Evolutionary conservation across 53 echinoderm and acorn worm genomes (phyloP).

Genomic region (Patiria pectinifera): DNA sequence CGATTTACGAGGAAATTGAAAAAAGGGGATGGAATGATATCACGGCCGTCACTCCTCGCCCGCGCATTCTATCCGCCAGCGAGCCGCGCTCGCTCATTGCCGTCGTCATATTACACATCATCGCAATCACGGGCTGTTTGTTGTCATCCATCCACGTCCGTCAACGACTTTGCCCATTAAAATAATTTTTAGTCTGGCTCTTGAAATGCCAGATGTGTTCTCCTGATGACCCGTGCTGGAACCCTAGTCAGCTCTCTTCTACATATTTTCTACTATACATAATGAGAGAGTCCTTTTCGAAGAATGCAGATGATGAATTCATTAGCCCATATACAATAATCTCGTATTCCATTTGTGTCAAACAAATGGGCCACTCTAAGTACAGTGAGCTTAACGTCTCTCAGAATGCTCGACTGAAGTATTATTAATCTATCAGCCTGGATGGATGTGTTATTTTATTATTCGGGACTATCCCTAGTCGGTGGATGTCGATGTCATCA

Average conservation of each 20-base stretch:
- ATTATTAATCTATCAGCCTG: background rate
- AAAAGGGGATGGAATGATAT: background rate
- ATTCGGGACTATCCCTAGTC: too few species aligned
- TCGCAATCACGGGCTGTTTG: background rate
- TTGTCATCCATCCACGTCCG: slow-evolving; percentile 4
- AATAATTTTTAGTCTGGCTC: slow-evolving; percentile 13
- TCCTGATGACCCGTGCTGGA: background rate
- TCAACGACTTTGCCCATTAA: slow-evolving; percentile 32
- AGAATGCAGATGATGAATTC: slow-evolving; percentile 27
- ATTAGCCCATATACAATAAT: slow-evolving; percentile 42
- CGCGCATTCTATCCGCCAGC: background rate
- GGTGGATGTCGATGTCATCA: too few species aligned
- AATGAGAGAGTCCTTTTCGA: background rate
- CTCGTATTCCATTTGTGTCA: slow-evolving; percentile 13
- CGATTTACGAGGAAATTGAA: slow-evolving; percentile 2
- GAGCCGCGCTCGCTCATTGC: slow-evolving; percentile 4
- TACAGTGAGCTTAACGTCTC: background rate
- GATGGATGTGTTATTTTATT: background rate
- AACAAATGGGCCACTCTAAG: background rate
- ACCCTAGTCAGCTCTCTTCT: background rate
- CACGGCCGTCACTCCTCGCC: background rate
- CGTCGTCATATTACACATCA: slow-evolving; percentile 9
- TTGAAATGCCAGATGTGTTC: slow-evolving; percentile 36
- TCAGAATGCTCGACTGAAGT: background rate
- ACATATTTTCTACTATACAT: background rate